Evolutionary conservation across 1,140 invertebrate species (phyloP).

Genomic region (Colletes gigas): DNA sequence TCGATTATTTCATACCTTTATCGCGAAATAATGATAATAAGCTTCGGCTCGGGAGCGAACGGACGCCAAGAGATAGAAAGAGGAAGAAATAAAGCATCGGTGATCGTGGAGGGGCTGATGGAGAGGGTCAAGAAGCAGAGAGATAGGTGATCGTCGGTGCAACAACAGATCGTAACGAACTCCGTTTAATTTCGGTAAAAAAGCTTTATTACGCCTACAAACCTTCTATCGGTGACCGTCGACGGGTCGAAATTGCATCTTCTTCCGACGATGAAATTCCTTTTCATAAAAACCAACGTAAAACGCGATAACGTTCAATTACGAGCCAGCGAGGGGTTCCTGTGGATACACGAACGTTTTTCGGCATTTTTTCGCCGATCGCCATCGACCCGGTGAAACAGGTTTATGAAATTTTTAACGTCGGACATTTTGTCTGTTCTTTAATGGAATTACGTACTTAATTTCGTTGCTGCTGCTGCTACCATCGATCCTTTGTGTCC

Average conservation of each 20-base stretch:
- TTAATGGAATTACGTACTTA: background rate
- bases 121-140: conserved; percentile 9
- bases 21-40: conserved; percentile 73
- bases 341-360: conserved; percentile 48
- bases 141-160: conserved; percentile 48
- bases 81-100: background rate
- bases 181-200: conserved; percentile 64
- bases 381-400: background rate
- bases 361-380: conserved; percentile 20
- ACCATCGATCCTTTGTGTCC: too few species aligned
- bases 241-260: conserved; percentile 45
- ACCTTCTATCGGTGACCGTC: conserved; percentile 36
- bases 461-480: background rate
- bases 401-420: conserved; percentile 7
- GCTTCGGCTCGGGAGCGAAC: conserved; percentile 40
- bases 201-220: conserved; percentile 49
- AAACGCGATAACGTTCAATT: conserved; percentile 55
- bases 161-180: conserved; percentile 52
- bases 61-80: conserved; percentile 41
- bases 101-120: background rate
- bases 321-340: conserved; percentile 34
- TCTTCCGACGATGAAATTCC: conserved; percentile 42
- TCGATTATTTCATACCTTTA: conserved; percentile 68
- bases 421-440: background rate
- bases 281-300: conserved; percentile 52